These are phyloP conservation scores for Sebastes fasciatus DNA, from an alignment of 2,113 vertebrate genomes.

Conservation along the genomic window DNA sequence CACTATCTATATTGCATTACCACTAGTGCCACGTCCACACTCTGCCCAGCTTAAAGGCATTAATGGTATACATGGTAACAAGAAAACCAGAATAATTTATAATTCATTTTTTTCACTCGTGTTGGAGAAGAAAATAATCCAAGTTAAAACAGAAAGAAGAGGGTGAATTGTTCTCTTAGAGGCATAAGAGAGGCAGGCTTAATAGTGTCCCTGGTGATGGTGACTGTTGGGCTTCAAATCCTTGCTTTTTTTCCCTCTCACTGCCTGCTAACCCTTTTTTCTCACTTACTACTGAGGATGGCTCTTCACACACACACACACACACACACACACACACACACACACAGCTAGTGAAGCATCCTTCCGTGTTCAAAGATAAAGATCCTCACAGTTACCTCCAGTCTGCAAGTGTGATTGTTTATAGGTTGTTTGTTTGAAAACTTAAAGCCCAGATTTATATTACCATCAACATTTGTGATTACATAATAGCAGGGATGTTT, in stretches of 20 bases:
- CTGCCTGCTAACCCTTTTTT: constrained; percentile 24
- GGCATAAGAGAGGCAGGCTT: constrained; percentile 23
- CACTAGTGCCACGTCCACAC: background rate
- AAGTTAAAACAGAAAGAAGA: constrained; percentile 27
- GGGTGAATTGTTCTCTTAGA: constrained; percentile 54
- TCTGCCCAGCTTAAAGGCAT: constrained; percentile 1
- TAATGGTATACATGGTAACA: constrained; percentile 13
- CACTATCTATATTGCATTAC: constrained; percentile 64
- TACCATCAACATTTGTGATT: background rate
- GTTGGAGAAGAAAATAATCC: background rate
- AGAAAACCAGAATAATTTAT: constrained; percentile 55
- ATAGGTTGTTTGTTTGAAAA: constrained; percentile 19
- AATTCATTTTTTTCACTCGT: constrained; percentile 47
- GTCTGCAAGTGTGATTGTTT: constrained; percentile 22
- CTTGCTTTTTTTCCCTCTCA: background rate
- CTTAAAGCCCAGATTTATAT: background rate
- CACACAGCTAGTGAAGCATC: constrained; percentile 15
- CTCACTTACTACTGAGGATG: constrained; percentile 21
- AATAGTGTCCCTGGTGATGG: constrained; percentile 60
- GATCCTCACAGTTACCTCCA: constrained; percentile 16
- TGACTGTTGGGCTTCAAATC: constrained; percentile 30
- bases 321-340: background rate
- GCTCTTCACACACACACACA: background rate
- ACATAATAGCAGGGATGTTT: background rate
- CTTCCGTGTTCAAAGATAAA: constrained; percentile 38